Base-by-base conservation (phyloP, 2,888 invertebrate species). In the Erebia palarica region DNA sequence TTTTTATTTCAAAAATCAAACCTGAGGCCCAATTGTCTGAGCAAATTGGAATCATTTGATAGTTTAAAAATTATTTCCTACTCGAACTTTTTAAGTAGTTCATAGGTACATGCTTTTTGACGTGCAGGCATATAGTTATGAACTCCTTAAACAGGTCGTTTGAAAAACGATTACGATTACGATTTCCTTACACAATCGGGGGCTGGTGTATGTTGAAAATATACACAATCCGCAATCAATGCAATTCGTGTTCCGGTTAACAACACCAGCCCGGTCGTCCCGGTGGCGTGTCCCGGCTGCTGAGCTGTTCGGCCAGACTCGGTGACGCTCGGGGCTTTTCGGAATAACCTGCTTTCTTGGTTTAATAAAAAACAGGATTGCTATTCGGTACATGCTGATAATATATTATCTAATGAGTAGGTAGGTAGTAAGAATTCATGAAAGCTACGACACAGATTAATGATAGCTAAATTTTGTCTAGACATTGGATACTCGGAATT, bases 221-320 rank as follows among this genome's bases (percentile, higher is more conserved):
- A 49, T 49, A 63, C 49, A 63, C 47, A 63, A 63, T 47, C 63
- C 63, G 21, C 63, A 63, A 63, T 63, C 63, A 63, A 63, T 63
- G 47, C 47, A 63, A 63, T 61, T 61, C 63, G 63, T 63, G 63
- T 49, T 63, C 18, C 18, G 47, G 21, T 21, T 63, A 21, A 49
- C 63, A 63, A 63, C 63, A 63, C 21, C 47, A 11, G 1, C 61
- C 63, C 63, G 63, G 63, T 21, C 49, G 63, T 27, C 61, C 63
- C 63, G 63, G 21, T 3, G 21, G 21, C 21, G 21, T 27, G 63
- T 8, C 49, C 49, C 47, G 47, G 63, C 18, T 21, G 63, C 14
- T 21, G 63, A 49, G 63, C 63, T 49, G 63, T 21, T 63, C 63
- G 63, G 63, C 63, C 47, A 27, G 18, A 13, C 49, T 63, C 63